Evolutionary conservation across 2,113 vertebrate genomes (phyloP), one percentile per base, ranked within the genome.

Genomic region (Siniperca chuatsi): DNA sequence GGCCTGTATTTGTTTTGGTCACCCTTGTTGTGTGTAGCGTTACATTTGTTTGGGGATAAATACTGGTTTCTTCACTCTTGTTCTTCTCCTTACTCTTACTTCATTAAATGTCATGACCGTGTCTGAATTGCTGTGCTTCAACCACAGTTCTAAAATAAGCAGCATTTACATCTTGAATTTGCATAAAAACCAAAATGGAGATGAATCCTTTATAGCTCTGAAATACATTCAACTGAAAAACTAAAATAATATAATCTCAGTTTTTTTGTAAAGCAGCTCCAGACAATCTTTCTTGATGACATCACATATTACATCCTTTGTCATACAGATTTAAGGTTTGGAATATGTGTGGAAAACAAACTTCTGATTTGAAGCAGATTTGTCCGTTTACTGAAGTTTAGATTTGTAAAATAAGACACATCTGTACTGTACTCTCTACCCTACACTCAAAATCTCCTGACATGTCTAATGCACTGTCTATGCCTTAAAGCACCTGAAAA

Each of bases 41-140:
- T 89, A 89, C 83, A 79, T 84, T 84, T 81, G 83, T 89, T 89
- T n/a, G 58, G 33, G 79, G 84, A 57, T 90, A 89, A 90, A 92
- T 44, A 78, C 44, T n/a, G 15, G 1, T 64, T 42, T 52, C 35
- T 77, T 46, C 20, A 42, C 29, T 55, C 46, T 18, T 62, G n/a
- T 29, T 29, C 23, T 64, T 35, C 48, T 80, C 29, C 29, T 29
- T 29, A 29, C 29, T 2, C 29, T 29, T 25, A 21, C 62, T 40
- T 37, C 25, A 48, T 54, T 29, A 18, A 55, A 46, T 18, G 37
- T 18, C 23, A 18, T 9, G 9, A 8, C 10, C 9, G 57, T 18
- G 18, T 70, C 4, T 29, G 54, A 25, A 42, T 7, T 11, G 33
- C 6, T 50, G 35, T 42, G 42, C 16, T 61, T 7, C 2, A 33